Percentiles rank a stretch among this genome's conserved stretches.
These are phyloP conservation scores for Episyrphus balteatus DNA, from an alignment of 1,140 invertebrate species.

Conservation along the genomic window DNA sequence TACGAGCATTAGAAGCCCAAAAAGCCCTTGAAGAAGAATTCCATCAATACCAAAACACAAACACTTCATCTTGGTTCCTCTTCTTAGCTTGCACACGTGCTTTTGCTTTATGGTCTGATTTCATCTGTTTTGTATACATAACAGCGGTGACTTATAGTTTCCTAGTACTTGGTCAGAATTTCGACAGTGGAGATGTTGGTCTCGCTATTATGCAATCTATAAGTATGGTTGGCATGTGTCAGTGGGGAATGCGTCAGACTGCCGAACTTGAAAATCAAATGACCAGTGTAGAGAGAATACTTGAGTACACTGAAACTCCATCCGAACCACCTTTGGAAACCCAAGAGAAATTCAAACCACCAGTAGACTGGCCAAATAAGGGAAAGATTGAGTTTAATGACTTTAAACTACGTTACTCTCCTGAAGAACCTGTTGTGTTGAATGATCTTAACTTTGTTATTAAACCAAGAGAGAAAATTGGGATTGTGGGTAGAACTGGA, in stretches of 20 bases:
- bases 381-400: constrained; percentile 58
- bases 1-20: constrained; percentile 57
- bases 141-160: constrained; percentile 46
- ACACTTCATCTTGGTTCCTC: constrained; percentile 58
- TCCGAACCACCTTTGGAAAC: constrained; percentile 45
- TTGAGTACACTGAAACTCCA: constrained; percentile 55
- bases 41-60: constrained; percentile 57
- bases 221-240: constrained; percentile 64
- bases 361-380: constrained; percentile 57
- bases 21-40: constrained; percentile 51
- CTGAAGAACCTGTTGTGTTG: constrained; percentile 44
- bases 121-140: constrained; percentile 58
- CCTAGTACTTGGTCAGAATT: constrained; percentile 39
- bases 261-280: constrained; percentile 77
- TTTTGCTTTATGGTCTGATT: constrained; percentile 47
- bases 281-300: constrained; percentile 66
- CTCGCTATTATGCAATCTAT: constrained; percentile 70
- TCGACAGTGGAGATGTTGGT: constrained; percentile 59
- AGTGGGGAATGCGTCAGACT: constrained; percentile 79
- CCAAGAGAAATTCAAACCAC: constrained; percentile 39
- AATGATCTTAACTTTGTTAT: constrained; percentile 55
- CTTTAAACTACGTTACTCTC: constrained; percentile 41
- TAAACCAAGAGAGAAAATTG: constrained; percentile 62
- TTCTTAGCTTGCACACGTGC: constrained; percentile 56
- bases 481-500: constrained; percentile 78